Base-by-base conservation (phyloP, 2,888 invertebrate genomes). In the Andricus quercusramuli region DNA sequence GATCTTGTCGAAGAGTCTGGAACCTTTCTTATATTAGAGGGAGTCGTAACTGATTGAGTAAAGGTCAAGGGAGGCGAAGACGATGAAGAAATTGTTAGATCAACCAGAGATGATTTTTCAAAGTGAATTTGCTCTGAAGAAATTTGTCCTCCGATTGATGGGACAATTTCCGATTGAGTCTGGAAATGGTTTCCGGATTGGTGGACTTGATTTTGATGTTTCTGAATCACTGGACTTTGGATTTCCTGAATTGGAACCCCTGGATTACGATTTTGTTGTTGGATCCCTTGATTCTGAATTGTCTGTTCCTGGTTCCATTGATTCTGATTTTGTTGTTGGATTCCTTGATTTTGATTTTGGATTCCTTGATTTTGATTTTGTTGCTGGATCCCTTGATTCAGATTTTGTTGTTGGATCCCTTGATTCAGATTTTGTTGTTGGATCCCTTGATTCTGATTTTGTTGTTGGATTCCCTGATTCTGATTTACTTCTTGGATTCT, bases 111-210 rank as follows among this genome's bases (percentile, higher is more conserved):
- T 22, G 97, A 95, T 87, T 96, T 95, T 80, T 96, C 94, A 78
- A 95, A 94, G 85, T 96, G 95, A 65, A 96, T 94, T 65, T 96
- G 94, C 2, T 96, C 95, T 65, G 96, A 95, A 1, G 96, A 93
- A 87, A 94, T 96, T 88, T 96, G 95, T 4, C 95, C 95, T 9
- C 96, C 95, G 78, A 96, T 93, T 88, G 96, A 96, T 87, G 95
- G 95, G 70, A 94, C 92, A 32, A 96, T 93, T 87, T 95, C 94
- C 15, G 95, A 93, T n/a, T 51, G 56, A 32, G 74, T 20, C 3
- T 70, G 47, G 20, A 56, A 20, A 6, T 91, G 92, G 22, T 74
- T 81, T 20, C 77, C 32, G 25, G 62, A 13, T 20, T 51, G 22
- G 81, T 84, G 44, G 22, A 79, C 62, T 62, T 47, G 68, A 68